Evolutionary conservation across 2,113 vertebrate species (phyloP).

Genomic region (Phaethornis superciliosus): DNA sequence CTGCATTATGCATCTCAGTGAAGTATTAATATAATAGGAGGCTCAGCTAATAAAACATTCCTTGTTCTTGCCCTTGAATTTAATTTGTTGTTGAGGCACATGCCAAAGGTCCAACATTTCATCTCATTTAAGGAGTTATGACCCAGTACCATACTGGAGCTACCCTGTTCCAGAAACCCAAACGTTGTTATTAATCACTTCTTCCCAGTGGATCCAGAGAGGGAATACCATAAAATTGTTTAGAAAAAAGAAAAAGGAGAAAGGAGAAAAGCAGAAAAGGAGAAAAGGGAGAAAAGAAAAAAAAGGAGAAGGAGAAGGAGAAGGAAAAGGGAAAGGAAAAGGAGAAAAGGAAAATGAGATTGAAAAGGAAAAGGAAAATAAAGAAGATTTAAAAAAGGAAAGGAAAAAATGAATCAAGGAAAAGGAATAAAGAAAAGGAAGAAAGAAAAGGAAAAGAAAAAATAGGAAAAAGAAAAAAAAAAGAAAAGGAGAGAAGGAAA

Average conservation of each 20-base stretch:
- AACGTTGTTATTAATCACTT: not conserved
- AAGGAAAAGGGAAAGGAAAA: no score
- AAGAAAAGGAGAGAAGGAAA: not conserved
- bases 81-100: conserved; percentile 2
- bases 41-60: not conserved
- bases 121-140: conserved; percentile 4
- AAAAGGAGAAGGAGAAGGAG: not conserved
- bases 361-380: not conserved
- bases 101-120: not conserved
- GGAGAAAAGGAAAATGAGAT: no score
- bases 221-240: not conserved
- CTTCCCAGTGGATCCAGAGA: conserved; percentile 4
- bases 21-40: not conserved
- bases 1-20: not conserved
- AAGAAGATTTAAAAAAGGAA: no score
- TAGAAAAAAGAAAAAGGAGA: not conserved
- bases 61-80: not conserved
- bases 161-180: not conserved
- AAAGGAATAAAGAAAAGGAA: not conserved
- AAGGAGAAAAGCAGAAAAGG: not conserved
- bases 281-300: no score
- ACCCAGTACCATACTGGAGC: not conserved
- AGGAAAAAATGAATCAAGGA: no score
- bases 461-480: no score
- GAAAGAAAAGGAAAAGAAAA: no score